A percentile compares a stretch with the other conserved stretches of the same genome.
Conservation (phyloP, 2,797 vertebrate species). For the Hafferia zeledoni region DNA sequence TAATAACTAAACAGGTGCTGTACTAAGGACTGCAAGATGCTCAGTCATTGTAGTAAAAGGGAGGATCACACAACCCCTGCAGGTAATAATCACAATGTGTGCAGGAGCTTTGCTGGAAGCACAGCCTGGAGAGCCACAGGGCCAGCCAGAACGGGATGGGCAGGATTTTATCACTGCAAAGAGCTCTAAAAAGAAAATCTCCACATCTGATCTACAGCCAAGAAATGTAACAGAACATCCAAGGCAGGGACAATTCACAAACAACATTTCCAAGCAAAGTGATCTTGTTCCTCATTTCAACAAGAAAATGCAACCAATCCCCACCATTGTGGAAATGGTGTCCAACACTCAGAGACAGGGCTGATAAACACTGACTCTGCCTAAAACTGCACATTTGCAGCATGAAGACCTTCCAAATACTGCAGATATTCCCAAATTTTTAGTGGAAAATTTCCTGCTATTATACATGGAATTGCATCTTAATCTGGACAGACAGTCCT, state of each 20-base stretch:
- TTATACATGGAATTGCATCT: background rate
- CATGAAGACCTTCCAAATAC: background rate
- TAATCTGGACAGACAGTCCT: background rate
- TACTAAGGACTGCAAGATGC: background rate
- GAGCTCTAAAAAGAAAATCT: background rate
- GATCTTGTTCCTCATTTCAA: background rate
- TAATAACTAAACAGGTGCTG: background rate
- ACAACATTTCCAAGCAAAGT: background rate
- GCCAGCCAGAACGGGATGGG: background rate
- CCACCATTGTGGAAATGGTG: fast-evolving
- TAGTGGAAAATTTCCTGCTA: background rate
- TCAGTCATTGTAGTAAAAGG: background rate
- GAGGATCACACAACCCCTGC: fast-evolving
- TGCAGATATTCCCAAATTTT: background rate
- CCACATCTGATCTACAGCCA: background rate
- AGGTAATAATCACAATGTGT: background rate
- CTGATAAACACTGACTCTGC: background rate
- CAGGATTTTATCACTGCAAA: background rate
- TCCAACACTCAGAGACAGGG: background rate
- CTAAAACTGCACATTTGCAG: background rate
- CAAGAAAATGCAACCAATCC: background rate
- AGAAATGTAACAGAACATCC: background rate
- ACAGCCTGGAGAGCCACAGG: background rate
- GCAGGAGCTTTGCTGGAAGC: background rate
- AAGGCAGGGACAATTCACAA: background rate